Evolutionary conservation across 1,140 invertebrate genomes (phyloP).

Genomic region (Trachymyrmex septentrionalis): DNA sequence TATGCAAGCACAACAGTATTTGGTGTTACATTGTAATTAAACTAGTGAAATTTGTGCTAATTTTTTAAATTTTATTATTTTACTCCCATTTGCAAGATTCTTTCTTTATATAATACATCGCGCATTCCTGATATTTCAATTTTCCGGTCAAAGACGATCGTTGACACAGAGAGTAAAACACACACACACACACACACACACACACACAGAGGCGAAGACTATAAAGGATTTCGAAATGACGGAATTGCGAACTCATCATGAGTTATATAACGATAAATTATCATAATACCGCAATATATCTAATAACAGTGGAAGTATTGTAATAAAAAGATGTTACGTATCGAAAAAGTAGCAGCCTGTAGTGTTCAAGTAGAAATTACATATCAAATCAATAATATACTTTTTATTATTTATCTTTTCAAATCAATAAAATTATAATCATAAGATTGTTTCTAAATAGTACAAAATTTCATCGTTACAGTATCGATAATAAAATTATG

Average conservation of each 20-base stretch:
- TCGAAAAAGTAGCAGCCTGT: neutral
- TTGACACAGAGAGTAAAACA: neutral
- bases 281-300: conserved; percentile 27
- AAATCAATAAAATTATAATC: neutral
- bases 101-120: conserved; percentile 17
- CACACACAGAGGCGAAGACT: no score
- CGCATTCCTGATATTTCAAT: neutral
- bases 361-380: neutral
- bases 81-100: neutral
- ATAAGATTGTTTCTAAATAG: neutral
- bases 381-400: neutral
- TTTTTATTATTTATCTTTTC: no score
- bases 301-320: conserved; percentile 14
- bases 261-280: conserved; percentile 31
- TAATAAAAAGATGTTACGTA: neutral
- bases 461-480: neutral
- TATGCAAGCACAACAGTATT: conserved; percentile 9
- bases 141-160: conserved; percentile 8
- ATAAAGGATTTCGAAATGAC: conserved; percentile 11
- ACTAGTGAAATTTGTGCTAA: conserved; percentile 67
- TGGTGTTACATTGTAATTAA: neutral
- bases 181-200: no score
- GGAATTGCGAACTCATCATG: neutral
- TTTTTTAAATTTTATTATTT: conserved; percentile 50
- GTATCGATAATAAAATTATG: conserved; percentile 14